phyloP scores from a whole-genome alignment of 2,113 vertebrate genomes.

The Leptocoma aspasia region DNA sequence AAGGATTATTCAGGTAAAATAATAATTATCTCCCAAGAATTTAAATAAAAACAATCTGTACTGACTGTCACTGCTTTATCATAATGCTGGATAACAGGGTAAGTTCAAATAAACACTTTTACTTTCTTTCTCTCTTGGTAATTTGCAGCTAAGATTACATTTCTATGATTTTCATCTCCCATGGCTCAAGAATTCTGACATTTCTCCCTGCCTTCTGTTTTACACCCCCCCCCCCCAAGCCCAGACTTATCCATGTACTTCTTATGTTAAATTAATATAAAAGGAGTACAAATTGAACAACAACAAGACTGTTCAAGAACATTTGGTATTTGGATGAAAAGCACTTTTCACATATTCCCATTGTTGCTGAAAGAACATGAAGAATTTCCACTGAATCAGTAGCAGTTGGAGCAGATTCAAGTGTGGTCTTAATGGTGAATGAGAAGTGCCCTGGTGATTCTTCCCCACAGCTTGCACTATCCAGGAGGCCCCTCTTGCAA shows the following conservation, averaged over 20 bases:
- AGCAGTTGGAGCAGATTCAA: not conserved
- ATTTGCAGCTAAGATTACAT: constrained; percentile 44
- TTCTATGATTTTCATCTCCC: constrained; percentile 12
- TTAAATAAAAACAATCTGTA: constrained; percentile 38
- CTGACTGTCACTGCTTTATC: constrained; percentile 13
- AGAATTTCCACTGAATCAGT: not conserved
- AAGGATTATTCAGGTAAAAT: constrained; percentile 51
- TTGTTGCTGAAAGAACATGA: not conserved
- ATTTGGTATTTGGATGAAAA: not conserved
- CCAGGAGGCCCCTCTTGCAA: not conserved
- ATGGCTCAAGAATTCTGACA: constrained; percentile 28
- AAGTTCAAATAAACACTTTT: constrained; percentile 38
- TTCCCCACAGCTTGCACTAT: not conserved
- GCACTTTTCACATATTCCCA: not conserved
- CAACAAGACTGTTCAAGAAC: not conserved
- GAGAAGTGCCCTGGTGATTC: not conserved
- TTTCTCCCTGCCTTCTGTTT: not conserved
- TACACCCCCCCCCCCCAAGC: not conserved
- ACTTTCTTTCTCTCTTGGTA: not conserved
- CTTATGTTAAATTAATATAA: not conserved
- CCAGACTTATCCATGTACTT: not conserved
- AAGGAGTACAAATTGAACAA: constrained; percentile 10
- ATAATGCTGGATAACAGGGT: constrained; percentile 19
- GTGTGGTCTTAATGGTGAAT: not conserved
- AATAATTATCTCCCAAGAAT: constrained; percentile 50